phyloP scores from a whole-genome alignment of 2,113 vertebrate species.

The Gavia stellata region DNA sequence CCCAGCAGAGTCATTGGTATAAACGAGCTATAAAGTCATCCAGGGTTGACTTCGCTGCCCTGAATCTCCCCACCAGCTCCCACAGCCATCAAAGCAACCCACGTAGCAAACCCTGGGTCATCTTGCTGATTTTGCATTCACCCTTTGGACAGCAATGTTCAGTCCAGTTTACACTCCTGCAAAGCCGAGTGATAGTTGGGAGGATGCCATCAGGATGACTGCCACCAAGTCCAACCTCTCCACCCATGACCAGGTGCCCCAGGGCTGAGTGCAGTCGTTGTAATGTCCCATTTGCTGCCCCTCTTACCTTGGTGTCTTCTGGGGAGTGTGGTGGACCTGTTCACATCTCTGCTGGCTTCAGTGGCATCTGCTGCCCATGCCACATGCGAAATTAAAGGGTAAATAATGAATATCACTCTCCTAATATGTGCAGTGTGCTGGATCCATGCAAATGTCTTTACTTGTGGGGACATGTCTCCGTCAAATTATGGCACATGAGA shows the following conservation, averaged over 20 bases:
- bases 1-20: background rate
- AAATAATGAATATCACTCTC: background rate
- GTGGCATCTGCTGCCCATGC: background rate
- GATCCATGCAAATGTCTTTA: background rate
- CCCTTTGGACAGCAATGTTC: background rate
- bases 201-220: background rate
- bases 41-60: background rate
- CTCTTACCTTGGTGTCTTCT: background rate
- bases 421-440: background rate
- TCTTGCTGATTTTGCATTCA: background rate
- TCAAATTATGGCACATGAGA: background rate
- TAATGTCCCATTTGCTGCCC: background rate
- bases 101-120: background rate
- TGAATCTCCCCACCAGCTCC: background rate
- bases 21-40: background rate
- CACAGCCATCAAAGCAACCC: background rate
- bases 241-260: background rate
- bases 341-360: background rate
- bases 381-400: background rate
- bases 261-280: accelerated
- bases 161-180: background rate
- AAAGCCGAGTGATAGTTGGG: background rate
- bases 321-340: background rate
- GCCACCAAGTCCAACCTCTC: background rate
- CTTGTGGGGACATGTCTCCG: background rate